A percentile compares a stretch with the other conserved stretches of the same genome.
These are phyloP conservation scores for Capreolus pygargus DNA, from an alignment of 2,113 vertebrate species.

Conservation along the genomic window DNA sequence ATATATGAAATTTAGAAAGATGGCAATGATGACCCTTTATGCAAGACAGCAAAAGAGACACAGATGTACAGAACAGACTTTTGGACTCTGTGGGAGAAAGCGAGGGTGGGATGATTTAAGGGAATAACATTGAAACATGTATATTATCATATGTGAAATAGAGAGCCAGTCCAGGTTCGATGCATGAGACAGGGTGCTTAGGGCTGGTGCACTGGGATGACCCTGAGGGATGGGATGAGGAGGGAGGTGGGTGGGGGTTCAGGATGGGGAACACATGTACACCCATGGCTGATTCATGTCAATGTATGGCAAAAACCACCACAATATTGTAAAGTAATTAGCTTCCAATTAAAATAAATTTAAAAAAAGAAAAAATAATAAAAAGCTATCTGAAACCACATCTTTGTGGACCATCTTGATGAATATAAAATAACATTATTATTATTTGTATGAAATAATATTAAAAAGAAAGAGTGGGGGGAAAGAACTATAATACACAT, in stretches of 20 bases:
- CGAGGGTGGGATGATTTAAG: neutral
- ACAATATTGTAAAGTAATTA: neutral
- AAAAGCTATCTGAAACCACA: neutral
- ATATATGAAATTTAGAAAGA: neutral
- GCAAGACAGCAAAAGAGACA: neutral
- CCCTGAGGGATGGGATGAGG: accelerated
- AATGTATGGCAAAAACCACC: neutral
- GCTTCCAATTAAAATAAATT: neutral
- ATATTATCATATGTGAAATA: neutral
- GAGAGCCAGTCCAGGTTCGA: neutral
- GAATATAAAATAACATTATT: neutral
- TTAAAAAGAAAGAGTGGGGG: neutral
- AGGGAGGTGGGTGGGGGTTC: neutral
- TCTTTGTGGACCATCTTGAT: neutral
- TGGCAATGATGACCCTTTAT: neutral
- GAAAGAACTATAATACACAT: neutral
- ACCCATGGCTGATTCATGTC: neutral
- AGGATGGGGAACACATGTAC: neutral
- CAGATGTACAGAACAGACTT: neutral
- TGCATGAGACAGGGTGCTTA: neutral
- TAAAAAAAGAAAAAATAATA: neutral
- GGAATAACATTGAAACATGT: neutral
- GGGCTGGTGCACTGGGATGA: neutral
- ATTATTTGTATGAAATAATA: neutral
- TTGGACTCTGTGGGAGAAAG: neutral